Conservation (phyloP, 1,140 invertebrate species). For the Homarus americanus region DNA sequence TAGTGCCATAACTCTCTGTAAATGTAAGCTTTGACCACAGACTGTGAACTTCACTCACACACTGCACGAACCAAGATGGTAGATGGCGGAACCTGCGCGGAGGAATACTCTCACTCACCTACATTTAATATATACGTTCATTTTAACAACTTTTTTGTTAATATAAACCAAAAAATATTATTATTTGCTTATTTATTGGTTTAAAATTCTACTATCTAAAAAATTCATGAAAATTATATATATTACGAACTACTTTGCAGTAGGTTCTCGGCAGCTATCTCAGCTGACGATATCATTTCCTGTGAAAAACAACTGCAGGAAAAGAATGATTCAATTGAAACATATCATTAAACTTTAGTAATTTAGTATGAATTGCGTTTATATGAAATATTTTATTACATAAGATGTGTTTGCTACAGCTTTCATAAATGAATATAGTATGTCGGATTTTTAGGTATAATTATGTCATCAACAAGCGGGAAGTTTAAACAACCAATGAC, state of each 20-base stretch:
- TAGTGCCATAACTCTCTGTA: slow-evolving; percentile 61
- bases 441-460: slow-evolving; percentile 19
- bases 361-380: too few species aligned
- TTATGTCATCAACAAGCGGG: slow-evolving; percentile 20
- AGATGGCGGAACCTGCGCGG: slow-evolving; percentile 50
- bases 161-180: too few species aligned
- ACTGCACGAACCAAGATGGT: slow-evolving; percentile 53
- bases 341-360: too few species aligned
- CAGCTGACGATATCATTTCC: slow-evolving; percentile 70
- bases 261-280: slow-evolving; percentile 11
- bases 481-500: slow-evolving; percentile 8
- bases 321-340: slow-evolving; percentile 38
- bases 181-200: too few species aligned
- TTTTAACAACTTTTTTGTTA: neutral
- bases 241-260: neutral
- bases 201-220: too few species aligned
- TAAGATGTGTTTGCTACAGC: too few species aligned
- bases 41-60: slow-evolving; percentile 26
- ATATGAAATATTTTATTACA: neutral
- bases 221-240: neutral
- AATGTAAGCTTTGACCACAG: neutral
- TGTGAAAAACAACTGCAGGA: slow-evolving; percentile 46
- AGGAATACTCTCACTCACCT: slow-evolving; percentile 35
- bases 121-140: neutral
- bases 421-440: neutral